Evolutionary conservation across 2,888 invertebrate species (phyloP), one percentile per base, ranked within the genome.

Genomic region (Lepidocyrtoides sp.): DNA sequence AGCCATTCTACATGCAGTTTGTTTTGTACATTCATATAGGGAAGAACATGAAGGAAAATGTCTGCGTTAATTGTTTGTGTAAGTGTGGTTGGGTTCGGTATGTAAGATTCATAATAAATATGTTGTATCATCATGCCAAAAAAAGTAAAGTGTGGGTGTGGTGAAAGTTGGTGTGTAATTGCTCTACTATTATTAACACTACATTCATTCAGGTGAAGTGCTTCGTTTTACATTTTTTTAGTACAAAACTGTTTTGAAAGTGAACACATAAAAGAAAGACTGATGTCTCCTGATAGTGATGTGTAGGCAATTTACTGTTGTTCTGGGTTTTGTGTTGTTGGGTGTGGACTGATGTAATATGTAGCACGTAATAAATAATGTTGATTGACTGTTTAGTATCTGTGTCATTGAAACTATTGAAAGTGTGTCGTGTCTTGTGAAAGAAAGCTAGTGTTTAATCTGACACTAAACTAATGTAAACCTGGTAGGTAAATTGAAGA

Each of bases 221-320:
- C 5, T 17, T 66, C 17, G 17, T 36, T 60, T 36, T 82, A 23
- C 54, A 23, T 83, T 60, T 60, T 20, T 63, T 72, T 20, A 63
- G 48, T 83, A 51, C 48, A 10, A 63, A 36, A 48, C 10, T 75
- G 1, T 48, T 8, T 48, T 29, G 1, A 72, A 44, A 72, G 8
- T 17, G 26, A 20, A 54, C 36, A 32, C 26, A 75, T 14, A 75
- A 29, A 69, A 66, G 36, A 20, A 8, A 8, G 48, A 66, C 41
- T 81, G 79, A 87, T 87, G 79, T 87, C 84, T 85, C 51, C 84
- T 85, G 84, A 72, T 85, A 8, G 84, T 85, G 84, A 85, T 85
- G 84, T 85, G 66, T 83, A 10, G 29, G 57, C 17, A n/a, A 41
- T 10, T 26, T 10, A 60, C 23, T 32, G 32, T 36, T 54, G 12